Percentiles rank a stretch among this genome's conserved stretches.
Conservation (phyloP, 2,888 invertebrate genomes). For the Cheilosia vernalis region DNA sequence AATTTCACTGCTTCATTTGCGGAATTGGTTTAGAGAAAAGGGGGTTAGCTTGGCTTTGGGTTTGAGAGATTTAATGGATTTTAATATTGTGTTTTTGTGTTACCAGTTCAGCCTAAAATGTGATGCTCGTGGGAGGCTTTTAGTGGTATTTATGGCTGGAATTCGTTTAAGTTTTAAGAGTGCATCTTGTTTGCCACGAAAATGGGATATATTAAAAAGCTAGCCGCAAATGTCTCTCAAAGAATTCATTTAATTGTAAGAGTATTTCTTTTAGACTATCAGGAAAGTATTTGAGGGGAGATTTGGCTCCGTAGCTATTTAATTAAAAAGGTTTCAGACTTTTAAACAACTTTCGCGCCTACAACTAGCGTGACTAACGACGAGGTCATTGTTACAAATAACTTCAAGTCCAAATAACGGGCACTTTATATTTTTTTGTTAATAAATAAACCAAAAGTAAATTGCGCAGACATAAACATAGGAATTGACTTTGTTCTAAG, state of each 20-base stretch:
- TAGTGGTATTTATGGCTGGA: constrained; percentile 53
- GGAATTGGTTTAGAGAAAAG: constrained; percentile 48
- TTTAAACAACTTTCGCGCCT: too few relatives aligned
- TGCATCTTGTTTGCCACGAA: constrained; percentile 21
- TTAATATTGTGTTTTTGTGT: constrained; percentile 54
- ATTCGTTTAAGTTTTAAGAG: constrained; percentile 38
- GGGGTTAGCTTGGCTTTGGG: constrained; percentile 15
- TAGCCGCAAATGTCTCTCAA: not conserved
- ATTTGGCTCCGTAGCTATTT: too few relatives aligned
- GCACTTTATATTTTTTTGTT: too few relatives aligned
- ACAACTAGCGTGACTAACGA: too few relatives aligned
- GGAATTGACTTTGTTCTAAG: too few relatives aligned
- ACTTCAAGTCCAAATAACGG: too few relatives aligned
- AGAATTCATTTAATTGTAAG: not conserved
- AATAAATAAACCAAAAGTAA: too few relatives aligned
- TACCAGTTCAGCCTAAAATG: constrained; percentile 32
- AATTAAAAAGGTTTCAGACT: too few relatives aligned
- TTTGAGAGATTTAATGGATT: constrained; percentile 59
- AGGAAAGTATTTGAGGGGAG: too few relatives aligned
- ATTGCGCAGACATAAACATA: too few relatives aligned
- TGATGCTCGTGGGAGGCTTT: constrained; percentile 56
- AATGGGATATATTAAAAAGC: constrained; percentile 25
- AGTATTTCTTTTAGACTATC: not conserved
- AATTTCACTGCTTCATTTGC: constrained; percentile 54
- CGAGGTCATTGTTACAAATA: too few relatives aligned